Base-by-base conservation (phyloP, 2,797 vertebrate species). In the Pagetopsis macropterus region DNA sequence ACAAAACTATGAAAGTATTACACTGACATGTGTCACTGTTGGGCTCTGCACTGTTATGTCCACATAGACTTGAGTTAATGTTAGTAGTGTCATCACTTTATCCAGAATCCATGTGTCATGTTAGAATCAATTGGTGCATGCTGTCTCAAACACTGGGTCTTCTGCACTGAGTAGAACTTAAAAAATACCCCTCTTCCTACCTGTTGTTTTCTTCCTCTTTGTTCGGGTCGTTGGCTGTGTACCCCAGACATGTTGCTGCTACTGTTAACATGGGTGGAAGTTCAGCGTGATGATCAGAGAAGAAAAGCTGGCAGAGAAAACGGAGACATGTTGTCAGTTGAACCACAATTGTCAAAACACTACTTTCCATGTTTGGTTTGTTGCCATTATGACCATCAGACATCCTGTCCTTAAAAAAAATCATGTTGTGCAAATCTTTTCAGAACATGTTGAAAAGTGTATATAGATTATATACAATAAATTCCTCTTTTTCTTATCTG, bases 381-480 rank as follows among this genome's bases (percentile, higher is more conserved):
- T 91, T 91, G 89, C 89, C 89, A 89, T 92, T 85, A 78, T 84
- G 87, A 89, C 84, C 87, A 87, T 90, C 72, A 79, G 71, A 89
- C 73, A 84, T 91, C 83, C 74, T 82, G 83, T 91, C 87, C 73
- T 88, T 86, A 70, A 83, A 86, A 80, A 78, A 79, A 27, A 27
- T 27, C 72, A 89, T 89, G 72, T 89, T 84, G 86, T 92, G 84
- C 70, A 88, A 83, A 91, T 90, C 80, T 91, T 91, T 93, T 89
- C 85, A 87, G 79, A 90, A 78, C 88, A 84, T 87, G 86, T 88
- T 92, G 73, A 83, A 84, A 91, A 80, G 76, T 94, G 94, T 95
- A 93, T 70, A 93, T 93, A 93, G 88, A 81, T 79, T 61, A 88
- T 90, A 93, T 82, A 92, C 90, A 92, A 93, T 93, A 94, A 94